Evolutionary conservation across 2,888 invertebrate species (phyloP).

Genomic region (Drosophila cyrtoloma): DNA sequence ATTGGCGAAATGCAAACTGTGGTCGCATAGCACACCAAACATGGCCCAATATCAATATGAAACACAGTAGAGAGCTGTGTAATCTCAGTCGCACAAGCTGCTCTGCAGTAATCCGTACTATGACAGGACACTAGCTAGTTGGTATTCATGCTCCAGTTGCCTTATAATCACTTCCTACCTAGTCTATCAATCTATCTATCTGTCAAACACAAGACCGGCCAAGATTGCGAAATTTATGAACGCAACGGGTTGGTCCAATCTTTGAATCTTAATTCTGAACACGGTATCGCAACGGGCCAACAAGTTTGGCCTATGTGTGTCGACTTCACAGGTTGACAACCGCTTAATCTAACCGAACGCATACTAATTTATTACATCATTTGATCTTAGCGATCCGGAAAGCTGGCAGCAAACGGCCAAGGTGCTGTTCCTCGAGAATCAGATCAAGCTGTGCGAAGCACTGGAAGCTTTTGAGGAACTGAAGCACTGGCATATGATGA

Average conservation of each 20-base stretch:
- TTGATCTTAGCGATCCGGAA: constrained; percentile 68
- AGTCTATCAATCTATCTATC: not conserved
- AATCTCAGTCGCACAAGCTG: too few species aligned
- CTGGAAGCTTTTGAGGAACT: constrained; percentile 84
- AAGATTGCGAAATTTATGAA: not conserved
- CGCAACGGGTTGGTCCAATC: too few species aligned
- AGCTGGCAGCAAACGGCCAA: constrained; percentile 84
- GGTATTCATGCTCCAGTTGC: not conserved
- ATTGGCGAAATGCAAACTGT: too few species aligned
- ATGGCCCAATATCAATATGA: too few species aligned
- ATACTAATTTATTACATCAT: not conserved
- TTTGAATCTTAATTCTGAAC: not conserved
- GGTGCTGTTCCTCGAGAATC: constrained; percentile 84
- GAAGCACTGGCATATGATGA: constrained; percentile 84
- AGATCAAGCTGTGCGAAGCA: constrained; percentile 84
- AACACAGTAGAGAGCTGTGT: too few species aligned
- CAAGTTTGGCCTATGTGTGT: not conserved
- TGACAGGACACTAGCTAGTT: not conserved
- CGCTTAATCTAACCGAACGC: not conserved
- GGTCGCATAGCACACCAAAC: too few species aligned
- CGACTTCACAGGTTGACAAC: not conserved
- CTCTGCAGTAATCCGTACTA: not conserved
- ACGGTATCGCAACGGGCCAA: not conserved
- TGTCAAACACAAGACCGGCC: not conserved
- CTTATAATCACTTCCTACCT: not conserved